These are phyloP conservation scores for Trichogramma dendrolimi DNA, from an alignment of 2,888 invertebrate genomes.

Conservation along the genomic window DNA sequence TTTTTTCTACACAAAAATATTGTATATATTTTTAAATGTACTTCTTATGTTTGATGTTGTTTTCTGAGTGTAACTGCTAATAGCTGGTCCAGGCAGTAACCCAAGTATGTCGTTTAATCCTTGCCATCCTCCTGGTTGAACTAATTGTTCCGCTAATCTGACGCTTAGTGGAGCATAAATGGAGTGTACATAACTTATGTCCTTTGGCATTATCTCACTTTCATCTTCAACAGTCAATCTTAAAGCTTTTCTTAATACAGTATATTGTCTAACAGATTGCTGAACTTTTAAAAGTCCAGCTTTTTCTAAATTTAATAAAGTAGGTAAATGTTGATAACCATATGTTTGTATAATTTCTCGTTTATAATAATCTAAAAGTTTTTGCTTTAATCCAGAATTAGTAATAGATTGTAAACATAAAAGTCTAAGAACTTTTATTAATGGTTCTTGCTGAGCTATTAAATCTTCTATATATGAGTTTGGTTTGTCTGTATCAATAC, in stretches of 20 bases:
- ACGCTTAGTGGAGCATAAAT: conserved; percentile 92
- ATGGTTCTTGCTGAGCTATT: conserved; percentile 78
- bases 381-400: conserved; percentile 87
- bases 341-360: conserved; percentile 78
- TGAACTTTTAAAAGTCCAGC: conserved; percentile 76
- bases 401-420: conserved; percentile 91
- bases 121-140: conserved; percentile 72
- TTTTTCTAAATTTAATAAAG: conserved; percentile 81
- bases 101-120: conserved; percentile 80
- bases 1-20: conserved; percentile 45
- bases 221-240: conserved; percentile 85
- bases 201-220: conserved; percentile 75
- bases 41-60: conserved; percentile 32
- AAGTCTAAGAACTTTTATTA: conserved; percentile 79
- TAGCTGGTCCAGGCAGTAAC: conserved; percentile 72
- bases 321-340: conserved; percentile 77
- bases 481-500: conserved; percentile 85
- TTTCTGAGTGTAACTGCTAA: conserved; percentile 45
- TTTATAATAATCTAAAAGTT: conserved; percentile 71
- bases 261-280: conserved; percentile 68
- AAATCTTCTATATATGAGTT: conserved; percentile 87
- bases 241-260: conserved; percentile 74
- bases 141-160: conserved; percentile 76
- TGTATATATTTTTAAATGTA: conserved; percentile 57
- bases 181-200: conserved; percentile 87